These are phyloP conservation scores for Aporophyla nigra DNA, from an alignment of 2,888 invertebrate species.

Conservation along the genomic window DNA sequence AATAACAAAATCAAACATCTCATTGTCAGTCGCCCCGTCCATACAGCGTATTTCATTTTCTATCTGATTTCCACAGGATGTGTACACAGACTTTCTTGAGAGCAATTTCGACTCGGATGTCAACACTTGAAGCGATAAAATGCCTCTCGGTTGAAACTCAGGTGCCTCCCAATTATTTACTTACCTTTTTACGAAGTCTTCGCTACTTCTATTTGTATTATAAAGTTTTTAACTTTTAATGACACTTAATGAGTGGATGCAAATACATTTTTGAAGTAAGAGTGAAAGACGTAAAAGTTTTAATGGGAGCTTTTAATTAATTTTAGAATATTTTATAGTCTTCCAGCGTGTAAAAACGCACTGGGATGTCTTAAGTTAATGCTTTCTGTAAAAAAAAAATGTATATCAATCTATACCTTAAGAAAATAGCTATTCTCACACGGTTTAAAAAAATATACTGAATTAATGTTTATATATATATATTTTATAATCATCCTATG, in stretches of 20 bases:
- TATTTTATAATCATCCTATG: too few relatives aligned
- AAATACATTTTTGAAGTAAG: constrained; percentile 30
- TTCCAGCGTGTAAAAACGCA: too few relatives aligned
- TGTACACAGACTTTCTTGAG: constrained; percentile 61
- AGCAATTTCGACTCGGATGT: constrained; percentile 59
- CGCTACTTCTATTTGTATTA: constrained; percentile 37
- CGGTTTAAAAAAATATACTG: too few relatives aligned
- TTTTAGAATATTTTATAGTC: too few relatives aligned
- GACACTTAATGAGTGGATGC: constrained; percentile 16
- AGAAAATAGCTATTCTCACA: too few relatives aligned
- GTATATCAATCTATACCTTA: too few relatives aligned
- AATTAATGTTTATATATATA: too few relatives aligned
- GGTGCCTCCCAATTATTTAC: constrained; percentile 48
- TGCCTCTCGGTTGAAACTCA: constrained; percentile 45
- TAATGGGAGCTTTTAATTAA: constrained; percentile 1
- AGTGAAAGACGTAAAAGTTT: constrained; percentile 20
- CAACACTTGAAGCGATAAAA: constrained; percentile 58
- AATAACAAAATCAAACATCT: constrained; percentile 40
- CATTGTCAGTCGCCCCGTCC: constrained; percentile 25
- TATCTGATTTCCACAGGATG: constrained; percentile 64
- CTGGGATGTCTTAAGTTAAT: too few relatives aligned
- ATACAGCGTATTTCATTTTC: constrained; percentile 55
- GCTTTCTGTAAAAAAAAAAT: too few relatives aligned
- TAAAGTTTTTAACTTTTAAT: constrained; percentile 40
- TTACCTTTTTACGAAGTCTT: constrained; percentile 35